These are phyloP conservation scores for Sebastes oblongus DNA, from an alignment of 2,797 vertebrate species.

Conservation along the genomic window DNA sequence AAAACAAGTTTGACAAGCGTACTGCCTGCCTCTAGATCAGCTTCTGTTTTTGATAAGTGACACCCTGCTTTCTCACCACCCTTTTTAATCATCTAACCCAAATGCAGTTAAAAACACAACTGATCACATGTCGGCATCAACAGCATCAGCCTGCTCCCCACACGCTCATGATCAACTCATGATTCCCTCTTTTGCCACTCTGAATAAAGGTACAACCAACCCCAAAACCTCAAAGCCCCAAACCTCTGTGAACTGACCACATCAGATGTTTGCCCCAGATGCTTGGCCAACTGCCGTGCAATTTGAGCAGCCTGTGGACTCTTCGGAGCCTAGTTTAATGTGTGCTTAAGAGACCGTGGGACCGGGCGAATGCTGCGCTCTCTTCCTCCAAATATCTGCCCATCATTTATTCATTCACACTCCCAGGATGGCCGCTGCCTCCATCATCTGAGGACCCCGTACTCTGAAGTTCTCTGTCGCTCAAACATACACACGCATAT, in stretches of 20 bases:
- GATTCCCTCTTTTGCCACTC: slow-evolving; percentile 38
- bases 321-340: slow-evolving; percentile 59
- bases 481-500: slow-evolving; percentile 52
- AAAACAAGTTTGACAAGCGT: background rate
- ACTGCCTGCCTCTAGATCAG: background rate
- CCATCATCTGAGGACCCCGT: slow-evolving; percentile 63
- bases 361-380: slow-evolving; percentile 34
- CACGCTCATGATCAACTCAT: background rate
- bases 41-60: background rate
- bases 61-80: background rate
- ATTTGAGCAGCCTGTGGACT: slow-evolving; percentile 47
- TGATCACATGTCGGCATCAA: slow-evolving; percentile 7
- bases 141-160: slow-evolving; percentile 17
- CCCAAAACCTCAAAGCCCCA: slow-evolving; percentile 42
- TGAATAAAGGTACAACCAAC: slow-evolving; percentile 53
- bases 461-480: slow-evolving; percentile 69
- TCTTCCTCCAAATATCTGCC: slow-evolving; percentile 70
- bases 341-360: slow-evolving; percentile 72
- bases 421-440: slow-evolving; percentile 58
- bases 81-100: slow-evolving; percentile 23
- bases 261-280: slow-evolving; percentile 74
- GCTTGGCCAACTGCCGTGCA: slow-evolving; percentile 54
- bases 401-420: slow-evolving; percentile 81
- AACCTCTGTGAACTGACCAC: slow-evolving; percentile 55
- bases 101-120: slow-evolving; percentile 12